phyloP scores from a whole-genome alignment of 2,113 vertebrate genomes.

The Sceloporus undulatus region DNA sequence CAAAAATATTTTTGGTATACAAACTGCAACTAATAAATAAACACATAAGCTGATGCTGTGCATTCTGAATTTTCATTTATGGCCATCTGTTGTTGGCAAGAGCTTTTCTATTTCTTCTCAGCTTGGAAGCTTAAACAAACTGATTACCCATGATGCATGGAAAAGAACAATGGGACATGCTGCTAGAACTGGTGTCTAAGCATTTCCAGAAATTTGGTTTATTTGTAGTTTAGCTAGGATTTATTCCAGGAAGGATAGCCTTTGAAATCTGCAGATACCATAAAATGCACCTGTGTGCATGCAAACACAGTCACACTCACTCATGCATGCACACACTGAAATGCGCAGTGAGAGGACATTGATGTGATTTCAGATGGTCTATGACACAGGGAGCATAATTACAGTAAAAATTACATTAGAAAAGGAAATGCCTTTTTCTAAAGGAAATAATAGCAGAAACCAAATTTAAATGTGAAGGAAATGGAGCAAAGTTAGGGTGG shows the following conservation, averaged over 20 bases:
- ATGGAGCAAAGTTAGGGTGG: background rate
- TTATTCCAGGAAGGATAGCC: background rate
- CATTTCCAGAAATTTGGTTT: background rate
- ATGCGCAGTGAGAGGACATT: background rate
- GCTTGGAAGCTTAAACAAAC: slow-evolving; percentile 12
- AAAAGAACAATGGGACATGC: slow-evolving; percentile 22
- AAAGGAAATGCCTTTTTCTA: background rate
- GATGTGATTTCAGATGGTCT: background rate
- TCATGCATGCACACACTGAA: background rate
- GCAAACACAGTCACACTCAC: background rate
- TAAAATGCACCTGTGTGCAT: background rate
- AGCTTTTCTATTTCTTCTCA: slow-evolving; percentile 50
- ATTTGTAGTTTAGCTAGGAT: background rate
- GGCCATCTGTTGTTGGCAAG: slow-evolving; percentile 67
- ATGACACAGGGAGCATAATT: background rate
- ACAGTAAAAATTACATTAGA: background rate
- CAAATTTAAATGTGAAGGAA: background rate
- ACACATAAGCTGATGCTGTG: slow-evolving; percentile 59
- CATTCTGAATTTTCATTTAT: slow-evolving; percentile 55
- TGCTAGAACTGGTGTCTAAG: slow-evolving; percentile 1
- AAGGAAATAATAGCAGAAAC: background rate
- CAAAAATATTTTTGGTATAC: slow-evolving; percentile 48
- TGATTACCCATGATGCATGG: slow-evolving; percentile 37
- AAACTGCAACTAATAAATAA: slow-evolving; percentile 59
- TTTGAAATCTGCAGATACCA: background rate